A percentile compares a stretch with the other conserved stretches of the same genome.
Evolutionary conservation across 2,797 vertebrate species (phyloP).

Genomic region (Microctenopoma lineatum): DNA sequence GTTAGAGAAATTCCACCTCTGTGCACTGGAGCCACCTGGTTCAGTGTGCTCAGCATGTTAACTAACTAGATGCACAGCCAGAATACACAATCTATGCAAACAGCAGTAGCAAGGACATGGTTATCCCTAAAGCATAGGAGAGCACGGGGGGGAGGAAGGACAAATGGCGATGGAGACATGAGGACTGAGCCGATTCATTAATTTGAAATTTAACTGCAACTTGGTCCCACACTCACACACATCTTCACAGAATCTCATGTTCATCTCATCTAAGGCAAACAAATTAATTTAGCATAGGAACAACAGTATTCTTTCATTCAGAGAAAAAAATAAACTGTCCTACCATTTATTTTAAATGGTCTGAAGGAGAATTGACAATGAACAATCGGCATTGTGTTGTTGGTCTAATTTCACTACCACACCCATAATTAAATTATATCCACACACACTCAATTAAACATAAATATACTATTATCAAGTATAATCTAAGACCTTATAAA

Average conservation of each 20-base stretch:
- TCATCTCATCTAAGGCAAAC: too few relatives aligned
- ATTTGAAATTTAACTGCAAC: conserved; percentile 34
- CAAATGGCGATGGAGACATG: conserved; percentile 25
- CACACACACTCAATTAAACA: conserved; percentile 34
- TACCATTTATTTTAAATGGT: background rate
- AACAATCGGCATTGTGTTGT: background rate
- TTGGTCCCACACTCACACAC: background rate
- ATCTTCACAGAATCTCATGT: too few relatives aligned
- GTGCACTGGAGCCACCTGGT: conserved; percentile 58
- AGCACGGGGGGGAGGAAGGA: background rate
- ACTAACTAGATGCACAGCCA: conserved; percentile 52
- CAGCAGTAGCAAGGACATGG: conserved; percentile 24
- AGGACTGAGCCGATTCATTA: conserved; percentile 16
- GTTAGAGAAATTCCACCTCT: conserved; percentile 65
- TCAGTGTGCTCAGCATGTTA: conserved; percentile 67
- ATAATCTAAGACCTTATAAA: conserved; percentile 32
- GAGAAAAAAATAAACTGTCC: background rate
- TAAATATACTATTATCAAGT: conserved; percentile 20
- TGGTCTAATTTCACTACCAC: conserved; percentile 18
- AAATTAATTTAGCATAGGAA: too few relatives aligned
- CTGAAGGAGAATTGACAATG: background rate
- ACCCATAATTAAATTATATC: conserved; percentile 8
- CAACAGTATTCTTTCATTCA: background rate
- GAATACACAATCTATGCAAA: conserved; percentile 69
- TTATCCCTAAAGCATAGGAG: conserved; percentile 34